Evolutionary conservation across 2,888 invertebrate genomes (phyloP).

Genomic region (Osedax frankpressi): DNA sequence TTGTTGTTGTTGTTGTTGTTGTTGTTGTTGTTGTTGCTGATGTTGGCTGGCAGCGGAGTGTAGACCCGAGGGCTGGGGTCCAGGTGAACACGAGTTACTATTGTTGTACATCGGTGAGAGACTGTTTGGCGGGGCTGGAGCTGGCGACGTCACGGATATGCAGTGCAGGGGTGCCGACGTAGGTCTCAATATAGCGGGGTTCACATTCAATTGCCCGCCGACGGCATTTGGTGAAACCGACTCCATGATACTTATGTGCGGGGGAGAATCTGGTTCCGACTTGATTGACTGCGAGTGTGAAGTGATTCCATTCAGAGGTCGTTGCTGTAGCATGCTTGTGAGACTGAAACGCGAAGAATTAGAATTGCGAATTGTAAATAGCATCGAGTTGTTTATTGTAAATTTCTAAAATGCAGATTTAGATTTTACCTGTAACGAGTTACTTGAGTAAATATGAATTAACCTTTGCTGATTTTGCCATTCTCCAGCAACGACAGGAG

Average conservation of each 20-base stretch:
- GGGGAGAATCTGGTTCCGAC: background rate
- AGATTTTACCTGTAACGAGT: background rate
- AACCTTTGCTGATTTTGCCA: background rate
- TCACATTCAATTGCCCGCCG: too few species aligned
- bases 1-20: background rate
- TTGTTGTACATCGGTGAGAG: background rate
- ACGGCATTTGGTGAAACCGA: background rate
- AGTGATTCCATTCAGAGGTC: background rate
- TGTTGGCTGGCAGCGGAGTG: background rate
- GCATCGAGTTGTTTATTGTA: background rate
- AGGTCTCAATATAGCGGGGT: too few species aligned
- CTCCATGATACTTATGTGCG: background rate
- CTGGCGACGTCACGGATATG: background rate
- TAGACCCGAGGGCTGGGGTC: background rate
- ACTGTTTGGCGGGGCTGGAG: background rate
- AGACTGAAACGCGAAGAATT: background rate
- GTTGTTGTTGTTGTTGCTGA: background rate
- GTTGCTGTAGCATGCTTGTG: background rate
- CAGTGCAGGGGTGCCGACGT: background rate
- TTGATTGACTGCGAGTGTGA: background rate
- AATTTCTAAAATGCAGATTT: background rate
- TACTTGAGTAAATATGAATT: too few species aligned
- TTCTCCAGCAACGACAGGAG: background rate
- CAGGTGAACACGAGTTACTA: background rate
- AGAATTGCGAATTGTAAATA: too few species aligned